A percentile compares a stretch with the other conserved stretches of the same genome.
Evolutionary conservation across 2,888 invertebrate species (phyloP).

Genomic region (Agrotis ipsilon): DNA sequence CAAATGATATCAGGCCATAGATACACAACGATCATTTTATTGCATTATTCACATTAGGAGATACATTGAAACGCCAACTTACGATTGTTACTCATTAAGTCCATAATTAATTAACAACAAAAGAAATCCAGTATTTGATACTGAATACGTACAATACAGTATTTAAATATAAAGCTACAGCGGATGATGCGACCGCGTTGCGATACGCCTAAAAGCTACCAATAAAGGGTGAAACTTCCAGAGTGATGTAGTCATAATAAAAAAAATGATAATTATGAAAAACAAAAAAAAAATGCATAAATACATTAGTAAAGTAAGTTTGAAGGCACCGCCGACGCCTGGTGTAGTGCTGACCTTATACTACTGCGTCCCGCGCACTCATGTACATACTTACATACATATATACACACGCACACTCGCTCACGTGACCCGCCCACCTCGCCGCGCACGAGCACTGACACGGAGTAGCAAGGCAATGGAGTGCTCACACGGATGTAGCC

Average conservation of each 20-base stretch:
- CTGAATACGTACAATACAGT: conserved; percentile 52
- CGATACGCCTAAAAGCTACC: conserved; percentile 74
- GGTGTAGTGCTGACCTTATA: conserved; percentile 77
- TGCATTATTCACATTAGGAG: conserved; percentile 61
- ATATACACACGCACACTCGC: conserved; percentile 71
- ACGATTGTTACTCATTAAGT: conserved; percentile 53
- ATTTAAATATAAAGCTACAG: conserved; percentile 50
- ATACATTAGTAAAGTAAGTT: conserved; percentile 77
- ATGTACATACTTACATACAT: conserved; percentile 72
- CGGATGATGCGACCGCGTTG: conserved; percentile 66
- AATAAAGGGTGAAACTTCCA: conserved; percentile 80
- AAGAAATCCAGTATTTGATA: conserved; percentile 57
- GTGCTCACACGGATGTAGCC: background rate
- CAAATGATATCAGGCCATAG: conserved; percentile 51
- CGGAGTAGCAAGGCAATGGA: conserved; percentile 15
- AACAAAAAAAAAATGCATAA: conserved; percentile 81
- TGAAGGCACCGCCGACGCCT: conserved; percentile 84
- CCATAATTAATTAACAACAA: conserved; percentile 54
- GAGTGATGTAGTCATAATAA: conserved; percentile 70
- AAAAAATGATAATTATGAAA: conserved; percentile 71
- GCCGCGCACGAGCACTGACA: background rate
- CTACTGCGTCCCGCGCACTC: conserved; percentile 79
- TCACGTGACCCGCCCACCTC: conserved; percentile 38
- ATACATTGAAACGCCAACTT: conserved; percentile 56
- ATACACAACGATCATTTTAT: conserved; percentile 56